These are phyloP conservation scores for Nemoura dubitans DNA, from an alignment of 2,888 invertebrate species.

Conservation along the genomic window DNA sequence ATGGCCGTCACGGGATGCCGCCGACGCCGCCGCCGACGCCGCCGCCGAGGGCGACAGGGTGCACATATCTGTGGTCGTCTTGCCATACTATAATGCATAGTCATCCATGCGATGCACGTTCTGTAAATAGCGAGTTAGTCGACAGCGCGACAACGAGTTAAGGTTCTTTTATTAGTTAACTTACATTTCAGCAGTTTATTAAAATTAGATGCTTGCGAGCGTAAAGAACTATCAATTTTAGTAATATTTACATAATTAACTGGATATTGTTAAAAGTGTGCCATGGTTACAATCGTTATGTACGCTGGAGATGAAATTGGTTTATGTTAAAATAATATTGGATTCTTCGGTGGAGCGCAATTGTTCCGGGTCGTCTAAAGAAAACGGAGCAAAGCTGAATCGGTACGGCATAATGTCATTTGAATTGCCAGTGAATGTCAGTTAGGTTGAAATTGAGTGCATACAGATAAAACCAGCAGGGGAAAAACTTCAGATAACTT, in stretches of 20 bases:
- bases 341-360: neutral
- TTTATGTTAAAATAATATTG: constrained; percentile 7
- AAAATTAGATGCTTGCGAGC: neutral
- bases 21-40: too few species aligned
- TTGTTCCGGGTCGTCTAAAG: neutral
- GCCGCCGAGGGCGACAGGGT: neutral
- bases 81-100: neutral
- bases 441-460: constrained; percentile 19
- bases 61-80: neutral
- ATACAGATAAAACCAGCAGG: neutral
- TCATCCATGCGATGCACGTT: neutral
- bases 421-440: constrained; percentile 22
- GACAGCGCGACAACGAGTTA: neutral
- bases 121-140: neutral
- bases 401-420: neutral
- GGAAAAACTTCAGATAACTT: constrained; percentile 4
- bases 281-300: neutral
- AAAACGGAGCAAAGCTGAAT: neutral
- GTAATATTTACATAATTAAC: neutral
- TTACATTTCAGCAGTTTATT: too few species aligned
- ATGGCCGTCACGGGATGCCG: neutral
- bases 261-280: neutral
- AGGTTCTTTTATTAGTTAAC: too few species aligned
- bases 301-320: neutral
- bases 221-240: neutral